Conservation (phyloP, 2,888 invertebrate species). For the Zonitis immaculata region DNA sequence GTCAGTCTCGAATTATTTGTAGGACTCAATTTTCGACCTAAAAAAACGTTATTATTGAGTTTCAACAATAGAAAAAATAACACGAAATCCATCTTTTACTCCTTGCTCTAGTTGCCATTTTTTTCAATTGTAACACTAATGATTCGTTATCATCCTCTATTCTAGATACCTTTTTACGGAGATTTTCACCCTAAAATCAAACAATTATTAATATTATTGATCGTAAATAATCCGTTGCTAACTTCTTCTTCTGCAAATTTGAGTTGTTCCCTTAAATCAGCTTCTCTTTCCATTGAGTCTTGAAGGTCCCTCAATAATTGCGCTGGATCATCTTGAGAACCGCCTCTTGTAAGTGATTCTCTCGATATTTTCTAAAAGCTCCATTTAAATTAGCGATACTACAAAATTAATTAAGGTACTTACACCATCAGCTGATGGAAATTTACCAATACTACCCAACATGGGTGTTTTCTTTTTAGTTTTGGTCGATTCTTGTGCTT, state of each 20-base stretch:
- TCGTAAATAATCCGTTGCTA: no score
- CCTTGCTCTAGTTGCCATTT: constrained; percentile 86
- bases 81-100: constrained; percentile 55
- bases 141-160: constrained; percentile 97
- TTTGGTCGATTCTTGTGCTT: constrained; percentile 40
- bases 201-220: constrained; percentile 25
- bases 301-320: constrained; percentile 82
- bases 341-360: constrained; percentile 70
- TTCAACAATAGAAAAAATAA: no score
- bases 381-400: no score
- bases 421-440: constrained; percentile 59
- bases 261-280: constrained; percentile 88
- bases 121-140: constrained; percentile 90
- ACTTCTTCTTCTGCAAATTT: constrained; percentile 92
- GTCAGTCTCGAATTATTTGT: constrained; percentile 58
- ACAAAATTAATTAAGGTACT: no score
- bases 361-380: constrained; percentile 69
- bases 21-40: constrained; percentile 66
- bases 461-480: constrained; percentile 57
- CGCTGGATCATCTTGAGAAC: constrained; percentile 75
- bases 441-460: constrained; percentile 55
- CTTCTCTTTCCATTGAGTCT: constrained; percentile 89
- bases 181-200: constrained; percentile 72
- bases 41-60: constrained; percentile 1
- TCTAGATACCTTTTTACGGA: constrained; percentile 84